These are phyloP conservation scores for Zosterops hypoxanthus DNA, from an alignment of 2,113 vertebrate genomes.

Conservation along the genomic window DNA sequence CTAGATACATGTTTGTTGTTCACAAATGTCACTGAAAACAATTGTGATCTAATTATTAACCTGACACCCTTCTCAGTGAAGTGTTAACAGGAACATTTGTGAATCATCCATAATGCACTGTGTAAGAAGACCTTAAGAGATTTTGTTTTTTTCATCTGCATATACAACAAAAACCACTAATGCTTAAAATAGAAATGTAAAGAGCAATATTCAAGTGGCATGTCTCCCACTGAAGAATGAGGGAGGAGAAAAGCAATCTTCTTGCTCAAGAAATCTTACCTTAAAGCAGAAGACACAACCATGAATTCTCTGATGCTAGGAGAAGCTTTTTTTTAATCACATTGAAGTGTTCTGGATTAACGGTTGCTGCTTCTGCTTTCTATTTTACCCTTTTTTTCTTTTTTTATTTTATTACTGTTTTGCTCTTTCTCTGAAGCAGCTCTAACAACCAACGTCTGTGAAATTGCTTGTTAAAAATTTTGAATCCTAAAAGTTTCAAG, in stretches of 20 bases:
- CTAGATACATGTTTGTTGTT: background rate
- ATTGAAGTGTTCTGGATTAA: background rate
- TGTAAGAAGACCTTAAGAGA: background rate
- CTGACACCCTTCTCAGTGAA: background rate
- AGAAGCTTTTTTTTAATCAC: background rate
- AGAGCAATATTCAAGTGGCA: background rate
- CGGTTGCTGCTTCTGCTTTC: background rate
- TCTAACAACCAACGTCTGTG: background rate
- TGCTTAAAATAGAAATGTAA: background rate
- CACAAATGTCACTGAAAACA: background rate
- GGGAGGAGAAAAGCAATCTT: background rate
- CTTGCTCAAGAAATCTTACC: background rate
- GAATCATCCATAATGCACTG: background rate
- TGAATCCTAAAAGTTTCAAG: background rate
- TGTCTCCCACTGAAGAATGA: background rate
- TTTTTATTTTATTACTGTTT: background rate
- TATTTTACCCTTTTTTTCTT: background rate
- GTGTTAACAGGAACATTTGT: background rate
- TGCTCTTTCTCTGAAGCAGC: background rate
- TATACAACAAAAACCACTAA: background rate
- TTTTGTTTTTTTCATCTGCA: background rate
- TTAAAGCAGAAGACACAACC: background rate
- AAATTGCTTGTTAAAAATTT: background rate
- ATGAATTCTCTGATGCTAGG: background rate
- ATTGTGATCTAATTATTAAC: background rate